Conservation (phyloP, 2,113 vertebrate genomes). For the Sigmodon hispidus region DNA sequence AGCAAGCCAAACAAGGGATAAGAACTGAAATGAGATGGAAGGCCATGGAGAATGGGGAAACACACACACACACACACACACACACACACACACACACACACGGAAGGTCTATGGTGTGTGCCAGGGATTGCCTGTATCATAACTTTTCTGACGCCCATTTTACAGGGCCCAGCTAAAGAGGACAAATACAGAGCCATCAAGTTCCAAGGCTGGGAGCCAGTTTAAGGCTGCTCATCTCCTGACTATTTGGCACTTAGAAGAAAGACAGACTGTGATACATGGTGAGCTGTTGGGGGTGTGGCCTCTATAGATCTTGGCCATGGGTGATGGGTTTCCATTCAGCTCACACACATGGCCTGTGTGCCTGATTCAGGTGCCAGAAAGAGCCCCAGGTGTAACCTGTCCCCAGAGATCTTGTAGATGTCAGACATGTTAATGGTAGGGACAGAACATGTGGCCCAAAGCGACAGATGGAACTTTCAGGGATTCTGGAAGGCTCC, state of each 20-base stretch:
- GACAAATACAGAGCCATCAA: not conserved
- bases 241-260: not conserved
- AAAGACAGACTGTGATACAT: not conserved
- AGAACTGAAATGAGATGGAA: not conserved
- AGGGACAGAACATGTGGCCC: not conserved
- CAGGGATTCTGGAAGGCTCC: accelerated
- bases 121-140: not conserved
- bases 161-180: not conserved
- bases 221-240: not conserved
- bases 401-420: not conserved
- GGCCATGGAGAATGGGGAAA: not conserved
- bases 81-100: too few relatives aligned
- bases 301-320: accelerated
- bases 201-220: not conserved
- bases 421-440: not conserved
- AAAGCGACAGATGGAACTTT: too few relatives aligned
- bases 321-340: too few relatives aligned
- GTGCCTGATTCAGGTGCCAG: accelerated
- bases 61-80: too few relatives aligned
- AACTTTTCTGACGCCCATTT: not conserved
- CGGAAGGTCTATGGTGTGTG: not conserved
- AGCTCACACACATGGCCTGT: not conserved
- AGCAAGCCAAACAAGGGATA: not conserved
- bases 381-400: not conserved
- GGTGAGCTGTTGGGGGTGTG: accelerated